Evolutionary conservation across 2,113 vertebrate genomes (phyloP).

Genomic region (Lepisosteus oculatus): DNA sequence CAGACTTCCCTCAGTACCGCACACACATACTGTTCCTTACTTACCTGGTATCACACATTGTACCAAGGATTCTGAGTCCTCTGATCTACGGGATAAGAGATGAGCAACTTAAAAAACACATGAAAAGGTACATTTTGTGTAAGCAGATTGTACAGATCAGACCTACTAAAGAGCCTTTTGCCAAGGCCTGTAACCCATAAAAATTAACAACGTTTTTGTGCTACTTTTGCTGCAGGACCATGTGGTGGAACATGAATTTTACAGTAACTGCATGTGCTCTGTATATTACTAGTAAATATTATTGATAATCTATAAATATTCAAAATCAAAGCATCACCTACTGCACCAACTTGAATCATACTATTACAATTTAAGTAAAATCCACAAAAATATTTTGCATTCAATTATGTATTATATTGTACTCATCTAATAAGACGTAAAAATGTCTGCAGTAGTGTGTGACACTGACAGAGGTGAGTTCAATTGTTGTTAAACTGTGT

Average conservation of each 20-base stretch:
- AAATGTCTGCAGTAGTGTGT: too few species aligned
- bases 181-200: neutral
- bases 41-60: slow-evolving; percentile 37
- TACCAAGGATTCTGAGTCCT: slow-evolving; percentile 49
- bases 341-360: too few species aligned
- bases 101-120: slow-evolving; percentile 32
- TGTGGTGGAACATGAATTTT: neutral
- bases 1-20: slow-evolving; percentile 2
- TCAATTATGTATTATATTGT: too few species aligned
- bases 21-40: slow-evolving; percentile 21
- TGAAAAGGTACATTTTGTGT: slow-evolving; percentile 18
- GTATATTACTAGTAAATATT: too few species aligned
- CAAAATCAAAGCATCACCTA: too few species aligned
- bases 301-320: too few species aligned
- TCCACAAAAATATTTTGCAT: too few species aligned
- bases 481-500: too few species aligned
- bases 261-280: neutral
- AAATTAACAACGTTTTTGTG: too few species aligned
- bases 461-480: too few species aligned
- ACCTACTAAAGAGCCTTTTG: neutral
- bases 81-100: slow-evolving; percentile 52
- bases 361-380: too few species aligned
- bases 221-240: neutral
- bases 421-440: too few species aligned
- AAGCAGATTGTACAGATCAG: neutral